Base-by-base conservation (phyloP, 1,140 invertebrate species). In the Cydia strobilella region DNA sequence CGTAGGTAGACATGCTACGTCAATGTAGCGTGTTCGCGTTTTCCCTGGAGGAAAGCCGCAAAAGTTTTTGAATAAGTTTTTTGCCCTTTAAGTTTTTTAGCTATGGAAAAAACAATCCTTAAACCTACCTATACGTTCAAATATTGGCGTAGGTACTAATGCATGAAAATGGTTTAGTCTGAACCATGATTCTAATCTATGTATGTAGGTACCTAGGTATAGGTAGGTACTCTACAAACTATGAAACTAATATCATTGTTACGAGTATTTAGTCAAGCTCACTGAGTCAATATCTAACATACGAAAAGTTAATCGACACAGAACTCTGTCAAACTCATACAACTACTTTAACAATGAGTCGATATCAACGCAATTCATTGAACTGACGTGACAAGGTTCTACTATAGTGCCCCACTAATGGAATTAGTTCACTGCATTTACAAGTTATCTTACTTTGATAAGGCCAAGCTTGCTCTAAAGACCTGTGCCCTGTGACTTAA, bases 401-500 rank as follows among this genome's bases (percentile, higher is more conserved):
- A 59, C 20, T 59, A 59, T 23, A 59, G 54, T 59, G 54, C 54
- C 54, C 54, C 23, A 59, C 20, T 59, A 23, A 23, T 23, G 20
- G 20, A 59, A 59, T 59, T 59, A 59, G 54, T 59, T 59, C 54
- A 59, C 54, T 59, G 54, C 54, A 59, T 59, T 59, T 23, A 59
- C 54, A 23, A 59, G 54, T 59, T 59, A 59, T 59, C 54, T 23
- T 10, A 1, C 20, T 39, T 39, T 42, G 65, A 69, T 69, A 69
- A 69, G n/a, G n/a, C 5, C 27, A 39, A 0, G n/a, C n/a, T 35
- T 69, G 65, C 15, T 35, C 65, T 20, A 69, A n/a, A 35, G 65
- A 69, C 65, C 65, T 69, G 27, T 69, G 65, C 42, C 65, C 65
- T 69, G 27, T 69, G 65, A 69, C 65, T 69, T 31, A 42, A 65